Evolutionary conservation across 2,888 invertebrate species (phyloP).

Genomic region (Amaurobius ferox): DNA sequence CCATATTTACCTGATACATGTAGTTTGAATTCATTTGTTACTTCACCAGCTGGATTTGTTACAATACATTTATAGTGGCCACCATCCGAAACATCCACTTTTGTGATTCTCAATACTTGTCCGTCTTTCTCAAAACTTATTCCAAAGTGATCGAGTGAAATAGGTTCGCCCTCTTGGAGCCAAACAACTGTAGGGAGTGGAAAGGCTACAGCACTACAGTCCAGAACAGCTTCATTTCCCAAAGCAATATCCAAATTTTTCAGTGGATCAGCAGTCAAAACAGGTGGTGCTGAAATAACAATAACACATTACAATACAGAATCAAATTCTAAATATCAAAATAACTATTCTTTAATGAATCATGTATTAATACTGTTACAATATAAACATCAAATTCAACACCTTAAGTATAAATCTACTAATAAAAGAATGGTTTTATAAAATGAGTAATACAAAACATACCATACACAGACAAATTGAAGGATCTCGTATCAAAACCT

Average conservation of each 20-base stretch:
- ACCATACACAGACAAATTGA: slow-evolving; percentile 77
- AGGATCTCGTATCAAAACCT: slow-evolving; percentile 75
- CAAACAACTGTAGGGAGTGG: slow-evolving; percentile 54
- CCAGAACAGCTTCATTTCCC: slow-evolving; percentile 56
- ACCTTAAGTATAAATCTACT: too few relatives aligned
- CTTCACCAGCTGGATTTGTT: slow-evolving; percentile 77
- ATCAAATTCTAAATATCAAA: too few relatives aligned
- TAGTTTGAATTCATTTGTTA: slow-evolving; percentile 76
- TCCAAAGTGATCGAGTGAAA: background rate
- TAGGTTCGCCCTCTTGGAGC: slow-evolving; percentile 31
- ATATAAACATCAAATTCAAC: too few relatives aligned
- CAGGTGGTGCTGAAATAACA: slow-evolving; percentile 70
- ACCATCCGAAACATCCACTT: slow-evolving; percentile 76
- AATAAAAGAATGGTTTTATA: too few relatives aligned
- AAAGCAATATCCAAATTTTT: slow-evolving; percentile 49
- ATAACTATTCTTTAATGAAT: too few relatives aligned
- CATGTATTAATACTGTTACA: too few relatives aligned
- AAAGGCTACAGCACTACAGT: slow-evolving; percentile 52
- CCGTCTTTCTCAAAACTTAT: slow-evolving; percentile 22
- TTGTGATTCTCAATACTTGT: slow-evolving; percentile 73
- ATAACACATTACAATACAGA: too few relatives aligned
- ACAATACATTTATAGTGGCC: slow-evolving; percentile 78
- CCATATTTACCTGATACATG: slow-evolving; percentile 75
- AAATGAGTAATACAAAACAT: too few relatives aligned
- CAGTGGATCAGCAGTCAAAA: slow-evolving; percentile 29